These are phyloP conservation scores for Cheilosia pagana DNA, from an alignment of 2,888 invertebrate genomes.

Conservation along the genomic window DNA sequence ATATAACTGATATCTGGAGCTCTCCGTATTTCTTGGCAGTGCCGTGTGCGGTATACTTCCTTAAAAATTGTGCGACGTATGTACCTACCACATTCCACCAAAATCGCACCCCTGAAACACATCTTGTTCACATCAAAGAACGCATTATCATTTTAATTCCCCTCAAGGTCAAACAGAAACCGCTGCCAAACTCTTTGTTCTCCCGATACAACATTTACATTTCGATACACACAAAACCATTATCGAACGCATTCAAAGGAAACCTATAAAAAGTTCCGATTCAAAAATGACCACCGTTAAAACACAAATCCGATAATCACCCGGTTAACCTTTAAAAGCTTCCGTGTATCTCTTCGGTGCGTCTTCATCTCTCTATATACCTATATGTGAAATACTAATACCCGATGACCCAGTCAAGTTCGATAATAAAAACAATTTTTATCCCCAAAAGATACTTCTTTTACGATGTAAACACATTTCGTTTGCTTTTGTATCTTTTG, in stretches of 20 bases:
- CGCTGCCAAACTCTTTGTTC: conserved; percentile 16
- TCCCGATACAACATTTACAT: background rate
- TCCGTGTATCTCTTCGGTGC: conserved; percentile 15
- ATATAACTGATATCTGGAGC: no score
- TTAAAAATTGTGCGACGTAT: background rate
- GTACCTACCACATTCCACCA: background rate
- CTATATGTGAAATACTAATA: background rate
- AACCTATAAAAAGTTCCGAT: conserved; percentile 42
- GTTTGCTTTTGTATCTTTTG: conserved; percentile 1
- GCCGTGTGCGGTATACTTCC: background rate
- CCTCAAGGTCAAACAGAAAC: conserved; percentile 26
- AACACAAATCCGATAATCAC: conserved; percentile 48
- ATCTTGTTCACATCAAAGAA: conserved; percentile 8
- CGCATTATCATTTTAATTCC: conserved; percentile 21
- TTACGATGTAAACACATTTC: conserved; percentile 51
- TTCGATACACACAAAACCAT: conserved; percentile 1
- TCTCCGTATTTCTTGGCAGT: no score
- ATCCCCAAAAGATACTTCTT: conserved; percentile 52
- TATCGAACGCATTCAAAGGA: conserved; percentile 39
- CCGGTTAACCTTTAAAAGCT: conserved; percentile 58
- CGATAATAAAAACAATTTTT: conserved; percentile 33
- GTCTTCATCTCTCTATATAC: background rate
- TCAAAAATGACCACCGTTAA: conserved; percentile 26
- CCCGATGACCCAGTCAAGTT: conserved; percentile 36
- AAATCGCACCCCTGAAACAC: background rate